These are phyloP conservation scores for Pithys albifrons DNA, from an alignment of 2,113 vertebrate species.

Conservation along the genomic window DNA sequence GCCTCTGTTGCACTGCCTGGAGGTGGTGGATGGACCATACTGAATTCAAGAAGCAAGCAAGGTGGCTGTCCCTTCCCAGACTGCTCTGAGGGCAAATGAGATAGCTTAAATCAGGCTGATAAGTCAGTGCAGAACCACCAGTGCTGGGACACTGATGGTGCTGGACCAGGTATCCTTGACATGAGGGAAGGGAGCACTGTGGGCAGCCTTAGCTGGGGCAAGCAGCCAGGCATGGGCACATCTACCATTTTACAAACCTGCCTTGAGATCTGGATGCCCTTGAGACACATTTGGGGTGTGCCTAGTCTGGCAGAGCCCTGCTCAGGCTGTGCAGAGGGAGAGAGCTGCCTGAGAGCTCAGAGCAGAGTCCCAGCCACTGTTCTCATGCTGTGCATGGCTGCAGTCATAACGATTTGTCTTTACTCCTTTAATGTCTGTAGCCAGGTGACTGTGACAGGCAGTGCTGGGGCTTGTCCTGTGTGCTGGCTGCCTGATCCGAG, in stretches of 20 bases:
- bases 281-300: fast-evolving
- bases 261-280: neutral
- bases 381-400: fast-evolving
- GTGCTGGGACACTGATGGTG: fast-evolving
- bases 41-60: fast-evolving
- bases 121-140: neutral
- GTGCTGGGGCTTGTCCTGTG: neutral
- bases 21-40: fast-evolving
- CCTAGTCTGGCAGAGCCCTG: neutral
- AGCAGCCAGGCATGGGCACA: neutral
- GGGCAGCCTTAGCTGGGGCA: neutral
- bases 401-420: neutral
- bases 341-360: neutral
- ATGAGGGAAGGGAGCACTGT: fast-evolving
- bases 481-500: fast-evolving
- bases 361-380: neutral
- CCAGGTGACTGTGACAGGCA: neutral
- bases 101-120: neutral
- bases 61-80: neutral
- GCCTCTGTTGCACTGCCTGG: neutral
- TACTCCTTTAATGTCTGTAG: neutral
- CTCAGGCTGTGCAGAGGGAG: fast-evolving
- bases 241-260: neutral
- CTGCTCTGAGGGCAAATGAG: neutral
- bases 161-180: fast-evolving